Evolutionary conservation across 2,113 vertebrate genomes (phyloP).

Genomic region (Gymnorhina tibicen): DNA sequence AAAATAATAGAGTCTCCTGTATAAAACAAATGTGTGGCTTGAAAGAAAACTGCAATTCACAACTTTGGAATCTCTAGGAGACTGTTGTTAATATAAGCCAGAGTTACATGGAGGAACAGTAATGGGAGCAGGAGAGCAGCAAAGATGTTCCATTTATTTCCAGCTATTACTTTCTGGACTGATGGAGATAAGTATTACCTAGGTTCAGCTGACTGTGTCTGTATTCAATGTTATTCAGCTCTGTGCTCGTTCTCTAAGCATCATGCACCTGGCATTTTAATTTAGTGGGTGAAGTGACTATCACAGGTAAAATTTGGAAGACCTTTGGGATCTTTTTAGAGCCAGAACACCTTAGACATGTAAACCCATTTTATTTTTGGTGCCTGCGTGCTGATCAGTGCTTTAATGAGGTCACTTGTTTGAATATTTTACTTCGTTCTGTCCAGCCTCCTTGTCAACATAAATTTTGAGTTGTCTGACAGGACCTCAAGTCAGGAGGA

Average conservation of each 20-base stretch:
- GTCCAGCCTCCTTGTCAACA: neutral
- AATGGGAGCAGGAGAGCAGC: neutral
- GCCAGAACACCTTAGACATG: neutral
- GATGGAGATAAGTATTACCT: neutral
- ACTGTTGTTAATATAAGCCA: neutral
- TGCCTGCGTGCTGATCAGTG: neutral
- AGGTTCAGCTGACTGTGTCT: neutral
- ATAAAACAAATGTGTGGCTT: neutral
- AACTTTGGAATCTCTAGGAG: neutral
- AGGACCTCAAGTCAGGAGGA: neutral
- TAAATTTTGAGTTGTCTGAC: neutral
- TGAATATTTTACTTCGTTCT: neutral
- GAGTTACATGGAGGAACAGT: neutral
- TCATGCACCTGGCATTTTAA: neutral
- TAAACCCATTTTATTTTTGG: neutral
- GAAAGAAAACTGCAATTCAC: neutral
- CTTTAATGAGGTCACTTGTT: neutral
- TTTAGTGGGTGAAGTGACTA: neutral
- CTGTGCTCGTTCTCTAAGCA: neutral
- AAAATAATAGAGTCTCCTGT: conserved; percentile 30
- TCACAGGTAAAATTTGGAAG: neutral
- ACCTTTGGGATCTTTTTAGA: neutral
- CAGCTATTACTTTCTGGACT: neutral
- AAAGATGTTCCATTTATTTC: neutral
- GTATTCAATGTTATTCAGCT: neutral